These are phyloP conservation scores for Elymnias hypermnestra DNA, from an alignment of 1,140 invertebrate genomes.

Conservation along the genomic window DNA sequence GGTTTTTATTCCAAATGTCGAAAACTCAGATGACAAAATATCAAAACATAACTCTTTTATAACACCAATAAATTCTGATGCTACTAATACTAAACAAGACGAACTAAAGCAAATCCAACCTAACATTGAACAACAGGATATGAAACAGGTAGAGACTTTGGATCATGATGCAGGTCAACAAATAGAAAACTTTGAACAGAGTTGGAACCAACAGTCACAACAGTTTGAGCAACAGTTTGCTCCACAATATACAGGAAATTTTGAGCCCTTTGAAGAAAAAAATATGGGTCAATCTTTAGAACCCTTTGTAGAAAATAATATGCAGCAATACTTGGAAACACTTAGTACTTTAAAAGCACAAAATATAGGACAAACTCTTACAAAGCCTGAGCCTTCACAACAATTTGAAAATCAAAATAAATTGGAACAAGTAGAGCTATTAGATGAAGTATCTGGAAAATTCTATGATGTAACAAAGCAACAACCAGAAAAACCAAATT, in stretches of 20 bases:
- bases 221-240: no score
- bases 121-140: constrained; percentile 5
- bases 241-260: constrained; percentile 14
- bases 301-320: background rate
- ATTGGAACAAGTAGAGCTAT: no score
- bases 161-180: constrained; percentile 9
- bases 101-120: background rate
- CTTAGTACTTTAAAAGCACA: constrained; percentile 5
- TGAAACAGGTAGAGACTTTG: constrained; percentile 6
- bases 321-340: background rate
- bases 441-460: background rate
- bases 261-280: constrained; percentile 8
- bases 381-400: background rate
- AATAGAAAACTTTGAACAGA: constrained; percentile 3
- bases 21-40: background rate
- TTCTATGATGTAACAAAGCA: constrained; percentile 14
- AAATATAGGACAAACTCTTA: constrained; percentile 4
- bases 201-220: constrained; percentile 16
- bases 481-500: constrained; percentile 12
- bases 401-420: background rate
- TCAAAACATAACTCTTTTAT: background rate
- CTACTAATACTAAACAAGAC: background rate
- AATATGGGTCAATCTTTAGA: constrained; percentile 6
- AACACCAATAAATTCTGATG: background rate
- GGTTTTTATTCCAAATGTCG: background rate